phyloP scores from a whole-genome alignment of 2,888 invertebrate species.

The Drosophila niveifrons region DNA sequence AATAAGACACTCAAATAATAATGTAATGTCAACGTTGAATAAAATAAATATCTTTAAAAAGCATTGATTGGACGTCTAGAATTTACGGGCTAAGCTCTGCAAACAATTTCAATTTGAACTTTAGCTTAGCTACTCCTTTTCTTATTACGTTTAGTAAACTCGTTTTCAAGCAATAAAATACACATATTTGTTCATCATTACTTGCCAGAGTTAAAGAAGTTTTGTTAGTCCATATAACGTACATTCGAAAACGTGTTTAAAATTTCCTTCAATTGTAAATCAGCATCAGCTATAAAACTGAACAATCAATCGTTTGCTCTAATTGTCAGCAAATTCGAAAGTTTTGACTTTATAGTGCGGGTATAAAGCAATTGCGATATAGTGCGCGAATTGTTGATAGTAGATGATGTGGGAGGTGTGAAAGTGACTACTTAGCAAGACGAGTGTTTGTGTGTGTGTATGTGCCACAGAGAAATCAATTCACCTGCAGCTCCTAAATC shows the following conservation, averaged over 20 bases:
- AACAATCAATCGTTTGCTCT: slow-evolving; percentile 66
- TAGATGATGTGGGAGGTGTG: slow-evolving; percentile 44
- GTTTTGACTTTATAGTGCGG: slow-evolving; percentile 49
- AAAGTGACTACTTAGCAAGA: slow-evolving; percentile 19
- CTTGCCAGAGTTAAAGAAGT: slow-evolving; percentile 33
- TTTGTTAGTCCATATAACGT: slow-evolving; percentile 14
- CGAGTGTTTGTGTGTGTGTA: not conserved
- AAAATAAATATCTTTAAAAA: not conserved
- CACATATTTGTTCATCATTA: not conserved
- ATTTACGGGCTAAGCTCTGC: not conserved
- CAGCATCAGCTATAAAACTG: slow-evolving; percentile 52
- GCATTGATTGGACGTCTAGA: not conserved
- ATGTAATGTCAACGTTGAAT: not conserved
- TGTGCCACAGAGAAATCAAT: slow-evolving; percentile 15
- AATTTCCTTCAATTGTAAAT: slow-evolving; percentile 53
- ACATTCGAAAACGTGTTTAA: slow-evolving; percentile 44
- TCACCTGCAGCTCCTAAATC: slow-evolving; percentile 13
- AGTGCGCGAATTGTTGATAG: slow-evolving; percentile 19
- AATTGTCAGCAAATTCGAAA: slow-evolving; percentile 69
- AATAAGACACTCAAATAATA: too few relatives aligned
- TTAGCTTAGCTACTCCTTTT: slow-evolving; percentile 27
- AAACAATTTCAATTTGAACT: not conserved
- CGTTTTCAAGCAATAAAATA: slow-evolving; percentile 52
- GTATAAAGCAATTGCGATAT: slow-evolving; percentile 50
- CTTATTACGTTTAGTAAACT: slow-evolving; percentile 28